Evolutionary conservation across 2,888 invertebrate genomes (phyloP), one percentile per base, ranked within the genome.

Genomic region (Acholoe squamosa): DNA sequence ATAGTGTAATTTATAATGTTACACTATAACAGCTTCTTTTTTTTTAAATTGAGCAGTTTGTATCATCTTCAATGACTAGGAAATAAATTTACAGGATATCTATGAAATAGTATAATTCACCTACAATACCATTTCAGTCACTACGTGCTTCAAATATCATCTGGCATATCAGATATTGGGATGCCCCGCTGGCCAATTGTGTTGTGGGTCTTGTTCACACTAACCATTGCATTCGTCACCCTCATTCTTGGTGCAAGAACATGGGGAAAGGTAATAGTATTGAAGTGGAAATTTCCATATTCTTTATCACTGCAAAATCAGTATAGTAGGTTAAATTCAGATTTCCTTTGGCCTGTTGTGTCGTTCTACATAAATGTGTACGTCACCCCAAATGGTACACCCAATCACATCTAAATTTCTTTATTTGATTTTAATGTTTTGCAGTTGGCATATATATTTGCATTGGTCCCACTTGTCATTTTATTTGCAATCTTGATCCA

Each of bases 221-320:
- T 80, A 0, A 0, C 33, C 34, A 7, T 80, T 22, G 80, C 34
- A 5, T 43, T 80, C 43, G 16, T 80, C 34, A 34, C 34, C 19
- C 80, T 80, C 34, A 34, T 43, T n/a, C 80, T 80, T 7, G 80
- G 80, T 34, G 22, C 33, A 33, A 80, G 22, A 34, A 34, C 80
- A 19, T 80, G 80, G 80, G 80, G 80, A 0, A 80, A 80, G 80
- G 80, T 80, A 80, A 76, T n/a, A n/a, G n/a, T n/a, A n/a, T n/a
- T n/a, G n/a, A n/a, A n/a, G n/a, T n/a, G n/a, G n/a, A n/a, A n/a
- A n/a, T n/a, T n/a, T n/a, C n/a, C n/a, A n/a, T n/a, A n/a, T n/a
- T n/a, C n/a, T n/a, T n/a, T n/a, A n/a, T n/a, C n/a, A n/a, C n/a
- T n/a, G n/a, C n/a, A n/a, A n/a, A n/a, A n/a, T n/a, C n/a, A n/a